Conservation (phyloP, 1,140 invertebrate species). For the Euura saliciscinereae region DNA sequence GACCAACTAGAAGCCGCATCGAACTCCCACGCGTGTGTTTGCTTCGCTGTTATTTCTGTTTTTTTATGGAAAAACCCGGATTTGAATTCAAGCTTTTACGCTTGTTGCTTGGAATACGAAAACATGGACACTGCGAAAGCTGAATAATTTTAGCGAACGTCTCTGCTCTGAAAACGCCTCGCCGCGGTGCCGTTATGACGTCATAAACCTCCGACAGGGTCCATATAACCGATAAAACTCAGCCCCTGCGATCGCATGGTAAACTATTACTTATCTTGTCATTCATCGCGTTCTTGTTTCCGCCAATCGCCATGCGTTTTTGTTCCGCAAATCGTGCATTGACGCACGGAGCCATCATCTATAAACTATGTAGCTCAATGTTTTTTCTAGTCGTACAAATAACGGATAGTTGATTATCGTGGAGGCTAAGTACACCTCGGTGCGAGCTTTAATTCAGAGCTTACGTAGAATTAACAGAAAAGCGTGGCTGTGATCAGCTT, state of each 20-base stretch:
- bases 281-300: not conserved
- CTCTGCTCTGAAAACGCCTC: not conserved
- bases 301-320: not conserved
- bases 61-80: not conserved
- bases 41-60: too few relatives aligned
- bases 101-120: not conserved
- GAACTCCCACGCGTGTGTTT: too few relatives aligned
- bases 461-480: constrained; percentile 32
- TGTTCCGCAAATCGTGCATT: not conserved
- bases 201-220: not conserved
- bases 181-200: not conserved
- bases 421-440: not conserved
- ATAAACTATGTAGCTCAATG: too few relatives aligned
- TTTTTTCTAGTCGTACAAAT: too few relatives aligned
- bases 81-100: not conserved
- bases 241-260: not conserved
- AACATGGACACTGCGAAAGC: too few relatives aligned
- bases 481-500: constrained; percentile 33
- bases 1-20: too few relatives aligned
- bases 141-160: not conserved
- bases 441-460: constrained; percentile 13
- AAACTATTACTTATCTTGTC: constrained; percentile 3
- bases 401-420: too few relatives aligned
- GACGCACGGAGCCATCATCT: not conserved
- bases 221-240: constrained; percentile 1